phyloP scores from a whole-genome alignment of 2,888 invertebrate species.

The Apodemia duryi region DNA sequence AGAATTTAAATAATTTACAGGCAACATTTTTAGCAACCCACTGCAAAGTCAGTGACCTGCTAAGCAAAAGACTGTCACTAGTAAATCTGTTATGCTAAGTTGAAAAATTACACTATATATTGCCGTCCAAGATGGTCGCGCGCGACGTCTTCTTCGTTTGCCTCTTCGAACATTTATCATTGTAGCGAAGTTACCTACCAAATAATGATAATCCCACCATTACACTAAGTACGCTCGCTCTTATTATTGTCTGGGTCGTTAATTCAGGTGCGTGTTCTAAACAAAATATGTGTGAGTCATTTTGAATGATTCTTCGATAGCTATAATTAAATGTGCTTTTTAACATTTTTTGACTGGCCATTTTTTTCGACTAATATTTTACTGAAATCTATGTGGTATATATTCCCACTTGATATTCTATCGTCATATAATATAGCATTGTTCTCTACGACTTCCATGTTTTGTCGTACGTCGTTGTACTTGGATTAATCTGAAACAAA shows the following conservation, averaged over 20 bases:
- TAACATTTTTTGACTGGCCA: constrained; percentile 64
- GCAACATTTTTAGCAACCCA: constrained; percentile 88
- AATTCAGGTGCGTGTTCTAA: constrained; percentile 84
- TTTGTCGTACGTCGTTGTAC: constrained; percentile 55
- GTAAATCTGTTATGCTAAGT: constrained; percentile 89
- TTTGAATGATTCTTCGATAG: constrained; percentile 35
- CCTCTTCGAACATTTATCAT: constrained; percentile 86
- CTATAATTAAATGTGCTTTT: constrained; percentile 39
- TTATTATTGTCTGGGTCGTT: constrained; percentile 81
- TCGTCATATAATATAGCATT: constrained; percentile 69
- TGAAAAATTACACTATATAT: constrained; percentile 89
- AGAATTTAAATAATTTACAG: constrained; percentile 89
- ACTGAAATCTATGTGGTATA: constrained; percentile 43
- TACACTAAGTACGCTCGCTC: constrained; percentile 82
- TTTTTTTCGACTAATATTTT: constrained; percentile 35
- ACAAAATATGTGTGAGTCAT: constrained; percentile 62
- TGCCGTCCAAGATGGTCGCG: constrained; percentile 83
- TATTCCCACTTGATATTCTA: constrained; percentile 41
- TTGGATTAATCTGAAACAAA: too few relatives aligned
- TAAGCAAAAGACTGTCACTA: constrained; percentile 90
- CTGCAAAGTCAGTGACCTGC: constrained; percentile 88
- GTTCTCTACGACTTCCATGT: constrained; percentile 69
- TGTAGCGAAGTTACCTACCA: constrained; percentile 88
- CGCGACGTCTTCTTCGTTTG: constrained; percentile 74
- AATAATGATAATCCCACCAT: constrained; percentile 86